Evolutionary conservation across 2,113 vertebrate species (phyloP).

Genomic region (Benitochromis conjunctus): DNA sequence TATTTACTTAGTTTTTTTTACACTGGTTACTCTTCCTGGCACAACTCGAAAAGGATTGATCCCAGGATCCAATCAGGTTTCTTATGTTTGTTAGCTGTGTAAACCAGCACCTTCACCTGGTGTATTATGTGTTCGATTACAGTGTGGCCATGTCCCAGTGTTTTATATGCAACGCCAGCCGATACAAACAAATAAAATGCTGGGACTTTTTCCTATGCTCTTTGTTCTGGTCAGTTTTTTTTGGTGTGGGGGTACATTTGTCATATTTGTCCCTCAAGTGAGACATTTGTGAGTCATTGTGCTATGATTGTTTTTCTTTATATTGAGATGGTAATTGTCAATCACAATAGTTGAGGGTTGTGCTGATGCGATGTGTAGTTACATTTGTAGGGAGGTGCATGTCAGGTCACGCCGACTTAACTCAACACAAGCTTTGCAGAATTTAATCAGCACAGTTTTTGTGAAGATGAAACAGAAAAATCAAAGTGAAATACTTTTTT

Average conservation of each 20-base stretch:
- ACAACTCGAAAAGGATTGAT: fast-evolving
- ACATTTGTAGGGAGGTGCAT: not conserved
- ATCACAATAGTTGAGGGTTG: not conserved
- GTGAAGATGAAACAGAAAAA: not conserved
- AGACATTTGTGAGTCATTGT: not conserved
- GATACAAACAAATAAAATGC: not conserved
- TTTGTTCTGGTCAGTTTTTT: not conserved
- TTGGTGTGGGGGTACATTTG: not conserved
- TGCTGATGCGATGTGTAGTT: not conserved
- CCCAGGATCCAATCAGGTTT: not conserved
- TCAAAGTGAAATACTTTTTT: not conserved
- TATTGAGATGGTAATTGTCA: not conserved
- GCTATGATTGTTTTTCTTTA: not conserved
- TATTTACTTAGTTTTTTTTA: not conserved
- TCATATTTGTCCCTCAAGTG: not conserved
- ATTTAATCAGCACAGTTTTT: not conserved
- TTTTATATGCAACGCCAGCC: not conserved
- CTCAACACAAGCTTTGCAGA: not conserved
- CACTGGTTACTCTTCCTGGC: not conserved
- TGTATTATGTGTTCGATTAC: not conserved
- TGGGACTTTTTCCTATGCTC: fast-evolving
- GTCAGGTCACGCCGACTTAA: fast-evolving
- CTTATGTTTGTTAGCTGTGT: not conserved
- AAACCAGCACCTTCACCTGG: not conserved
- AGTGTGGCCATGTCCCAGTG: not conserved